Percentiles rank a stretch among this genome's conserved stretches.
Evolutionary conservation across 2,888 invertebrate genomes (phyloP).

Genomic region (Dermolepida albohirtum): DNA sequence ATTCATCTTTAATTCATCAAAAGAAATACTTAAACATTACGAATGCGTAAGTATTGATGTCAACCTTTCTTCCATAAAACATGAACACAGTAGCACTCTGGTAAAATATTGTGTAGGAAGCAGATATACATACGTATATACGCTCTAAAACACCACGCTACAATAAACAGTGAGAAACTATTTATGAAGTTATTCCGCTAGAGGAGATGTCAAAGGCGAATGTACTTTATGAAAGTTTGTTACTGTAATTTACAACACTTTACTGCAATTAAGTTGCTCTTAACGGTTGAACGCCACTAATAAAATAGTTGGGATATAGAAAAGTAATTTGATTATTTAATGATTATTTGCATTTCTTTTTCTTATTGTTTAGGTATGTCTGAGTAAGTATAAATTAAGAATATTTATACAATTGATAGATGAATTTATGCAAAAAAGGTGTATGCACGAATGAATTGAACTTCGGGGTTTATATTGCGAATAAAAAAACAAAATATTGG

Average conservation of each 20-base stretch:
- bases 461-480: no score
- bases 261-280: neutral
- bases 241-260: constrained; percentile 4
- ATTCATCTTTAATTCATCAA: constrained; percentile 23
- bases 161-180: constrained; percentile 1
- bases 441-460: no score
- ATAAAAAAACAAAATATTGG: no score
- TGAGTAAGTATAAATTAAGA: no score
- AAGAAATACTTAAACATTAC: constrained; percentile 16
- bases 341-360: no score
- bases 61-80: constrained; percentile 15
- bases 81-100: constrained; percentile 7
- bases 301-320: neutral
- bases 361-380: no score
- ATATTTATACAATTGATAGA: no score
- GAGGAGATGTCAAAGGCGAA: neutral
- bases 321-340: no score
- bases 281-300: neutral
- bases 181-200: neutral
- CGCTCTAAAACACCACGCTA: constrained; percentile 1
- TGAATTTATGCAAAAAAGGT: no score
- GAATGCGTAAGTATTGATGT: neutral
- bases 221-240: neutral
- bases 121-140: neutral
- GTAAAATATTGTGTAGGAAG: neutral